Evolutionary conservation across 2,797 vertebrate species (phyloP).

Genomic region (Varecia variegata): DNA sequence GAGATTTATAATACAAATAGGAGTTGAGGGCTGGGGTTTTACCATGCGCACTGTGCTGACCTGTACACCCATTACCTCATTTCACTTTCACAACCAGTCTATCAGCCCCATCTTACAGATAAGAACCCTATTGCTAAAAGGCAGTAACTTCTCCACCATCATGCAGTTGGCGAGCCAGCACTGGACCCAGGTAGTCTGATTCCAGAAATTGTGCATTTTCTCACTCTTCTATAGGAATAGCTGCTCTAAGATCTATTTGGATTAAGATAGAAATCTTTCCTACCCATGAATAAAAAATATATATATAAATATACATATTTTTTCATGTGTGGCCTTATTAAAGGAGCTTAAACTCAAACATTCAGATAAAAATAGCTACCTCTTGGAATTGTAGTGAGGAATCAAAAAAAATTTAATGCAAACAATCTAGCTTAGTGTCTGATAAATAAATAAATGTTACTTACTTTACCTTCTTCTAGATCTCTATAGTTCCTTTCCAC

Average conservation of each 20-base stretch:
- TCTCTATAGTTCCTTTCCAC: background rate
- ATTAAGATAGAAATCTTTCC: background rate
- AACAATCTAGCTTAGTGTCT: background rate
- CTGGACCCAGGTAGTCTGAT: background rate
- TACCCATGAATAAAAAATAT: background rate
- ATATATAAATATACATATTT: background rate
- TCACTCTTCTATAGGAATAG: background rate
- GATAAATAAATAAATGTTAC: background rate
- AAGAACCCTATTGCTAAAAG: background rate
- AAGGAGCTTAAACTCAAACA: background rate
- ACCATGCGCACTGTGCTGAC: no score
- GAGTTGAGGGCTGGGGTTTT: background rate
- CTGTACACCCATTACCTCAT: accelerated
- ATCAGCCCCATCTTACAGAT: background rate
- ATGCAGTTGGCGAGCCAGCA: no score
- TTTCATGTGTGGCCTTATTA: background rate
- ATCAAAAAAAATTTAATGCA: background rate
- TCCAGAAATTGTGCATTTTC: background rate
- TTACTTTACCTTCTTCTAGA: background rate
- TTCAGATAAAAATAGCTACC: background rate
- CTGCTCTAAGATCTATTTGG: background rate
- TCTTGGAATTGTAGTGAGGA: background rate
- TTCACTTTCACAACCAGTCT: background rate
- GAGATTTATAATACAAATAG: background rate
- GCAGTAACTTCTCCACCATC: background rate